phyloP scores from a whole-genome alignment of 2,888 invertebrate genomes.

The Tuta absoluta region DNA sequence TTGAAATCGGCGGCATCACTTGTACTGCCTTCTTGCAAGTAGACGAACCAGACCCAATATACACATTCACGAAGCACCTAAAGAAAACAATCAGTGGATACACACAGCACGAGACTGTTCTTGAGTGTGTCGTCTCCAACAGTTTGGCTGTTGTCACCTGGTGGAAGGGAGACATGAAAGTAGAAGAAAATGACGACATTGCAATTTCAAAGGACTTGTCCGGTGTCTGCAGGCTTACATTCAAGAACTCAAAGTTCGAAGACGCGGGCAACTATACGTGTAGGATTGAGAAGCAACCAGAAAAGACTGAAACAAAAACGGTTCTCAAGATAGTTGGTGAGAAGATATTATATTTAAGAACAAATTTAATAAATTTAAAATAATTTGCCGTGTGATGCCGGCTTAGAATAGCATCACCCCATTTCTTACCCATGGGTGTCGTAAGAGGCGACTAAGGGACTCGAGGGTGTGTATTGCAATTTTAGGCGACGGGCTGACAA shows the following conservation, averaged over 20 bases:
- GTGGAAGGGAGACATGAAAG: constrained; percentile 90
- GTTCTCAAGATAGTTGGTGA: constrained; percentile 89
- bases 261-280: constrained; percentile 95
- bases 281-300: constrained; percentile 92
- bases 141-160: constrained; percentile 97
- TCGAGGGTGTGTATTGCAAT: too few species aligned
- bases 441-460: too few species aligned
- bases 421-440: too few species aligned
- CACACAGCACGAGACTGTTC: constrained; percentile 91
- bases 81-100: constrained; percentile 95
- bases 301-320: constrained; percentile 87
- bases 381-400: too few species aligned
- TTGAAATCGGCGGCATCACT: constrained; percentile 94
- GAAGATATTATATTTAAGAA: constrained; percentile 40
- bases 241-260: constrained; percentile 90
- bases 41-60: constrained; percentile 97
- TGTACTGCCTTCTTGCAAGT: constrained; percentile 96
- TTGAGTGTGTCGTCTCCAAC: constrained; percentile 97
- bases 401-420: too few species aligned
- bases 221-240: constrained; percentile 92
- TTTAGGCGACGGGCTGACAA: too few species aligned
- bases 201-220: constrained; percentile 95
- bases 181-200: constrained; percentile 91
- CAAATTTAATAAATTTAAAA: too few species aligned
- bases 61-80: constrained; percentile 94